A percentile compares a stretch with the other conserved stretches of the same genome.
These are phyloP conservation scores for Chelonia mydas DNA, from an alignment of 2,797 vertebrate species.

Conservation along the genomic window DNA sequence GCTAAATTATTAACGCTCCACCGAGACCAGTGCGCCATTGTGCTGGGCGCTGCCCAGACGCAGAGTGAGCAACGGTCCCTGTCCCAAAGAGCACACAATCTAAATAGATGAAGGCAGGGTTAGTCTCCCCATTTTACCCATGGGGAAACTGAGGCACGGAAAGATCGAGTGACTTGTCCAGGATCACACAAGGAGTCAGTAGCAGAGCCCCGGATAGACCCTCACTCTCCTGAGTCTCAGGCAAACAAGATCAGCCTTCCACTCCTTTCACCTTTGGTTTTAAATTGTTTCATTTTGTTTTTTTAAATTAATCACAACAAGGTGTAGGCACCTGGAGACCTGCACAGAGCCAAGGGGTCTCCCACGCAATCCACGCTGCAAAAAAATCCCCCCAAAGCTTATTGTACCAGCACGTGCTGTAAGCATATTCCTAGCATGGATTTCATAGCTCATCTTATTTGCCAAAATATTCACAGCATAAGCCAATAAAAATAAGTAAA, in stretches of 20 bases:
- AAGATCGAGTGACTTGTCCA: background rate
- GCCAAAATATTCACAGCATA: background rate
- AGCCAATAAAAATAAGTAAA: background rate
- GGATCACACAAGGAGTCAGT: background rate
- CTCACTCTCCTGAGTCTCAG: background rate
- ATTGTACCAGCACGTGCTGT: too few relatives aligned
- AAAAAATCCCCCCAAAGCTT: background rate
- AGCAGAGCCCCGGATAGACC: background rate
- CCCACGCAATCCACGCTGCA: background rate
- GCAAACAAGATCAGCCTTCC: background rate
- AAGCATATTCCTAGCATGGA: background rate
- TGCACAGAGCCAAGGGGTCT: too few relatives aligned
- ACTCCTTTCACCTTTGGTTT: background rate
- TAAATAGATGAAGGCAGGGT: background rate
- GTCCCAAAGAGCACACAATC: background rate
- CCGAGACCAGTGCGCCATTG: background rate
- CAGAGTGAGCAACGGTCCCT: background rate
- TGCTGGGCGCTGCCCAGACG: background rate
- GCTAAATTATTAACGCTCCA: background rate
- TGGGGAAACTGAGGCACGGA: background rate
- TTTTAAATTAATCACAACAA: background rate
- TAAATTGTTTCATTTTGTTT: background rate
- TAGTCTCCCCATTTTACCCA: background rate
- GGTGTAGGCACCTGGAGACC: background rate
- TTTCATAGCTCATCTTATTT: background rate